Conservation (phyloP, 2,113 vertebrate genomes). For the Bos indicus region DNA sequence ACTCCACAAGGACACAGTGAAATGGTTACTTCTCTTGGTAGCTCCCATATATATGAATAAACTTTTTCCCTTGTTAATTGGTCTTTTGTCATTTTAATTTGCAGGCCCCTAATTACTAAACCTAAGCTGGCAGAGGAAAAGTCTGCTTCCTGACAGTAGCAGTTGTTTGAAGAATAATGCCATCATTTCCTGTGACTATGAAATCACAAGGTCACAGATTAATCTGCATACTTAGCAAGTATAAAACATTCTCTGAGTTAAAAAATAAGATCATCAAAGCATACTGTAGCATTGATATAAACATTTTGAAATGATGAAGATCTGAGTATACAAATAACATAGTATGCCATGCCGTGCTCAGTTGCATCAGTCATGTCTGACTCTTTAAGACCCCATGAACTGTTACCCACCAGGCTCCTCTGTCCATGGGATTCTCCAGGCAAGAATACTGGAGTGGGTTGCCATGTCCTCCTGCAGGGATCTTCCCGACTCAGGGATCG, state of each 20-base stretch:
- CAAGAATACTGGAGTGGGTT: not conserved
- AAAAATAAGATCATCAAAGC: not conserved
- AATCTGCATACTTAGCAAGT: not conserved
- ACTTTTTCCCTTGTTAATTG: not conserved
- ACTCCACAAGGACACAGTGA: not conserved
- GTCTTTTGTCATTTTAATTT: not conserved
- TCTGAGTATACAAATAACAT: not conserved
- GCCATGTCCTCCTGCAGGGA: not conserved
- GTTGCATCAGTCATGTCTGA: not conserved
- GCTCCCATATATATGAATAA: not conserved
- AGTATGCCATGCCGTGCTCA: not conserved
- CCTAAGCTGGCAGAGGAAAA: not conserved
- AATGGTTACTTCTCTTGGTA: not conserved
- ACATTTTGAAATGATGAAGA: not conserved
- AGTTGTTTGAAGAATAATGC: not conserved
- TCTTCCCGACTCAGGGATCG: not conserved
- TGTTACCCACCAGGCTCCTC: not conserved
- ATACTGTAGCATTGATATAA: not conserved
- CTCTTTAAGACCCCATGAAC: not conserved
- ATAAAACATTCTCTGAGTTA: not conserved
- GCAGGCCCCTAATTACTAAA: not conserved
- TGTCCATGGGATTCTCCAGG: not conserved
- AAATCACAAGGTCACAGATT: not conserved
- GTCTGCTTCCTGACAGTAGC: not conserved
- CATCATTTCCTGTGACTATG: not conserved